phyloP scores from a whole-genome alignment of 2,113 vertebrate genomes.

The Tauraco erythrolophus region DNA sequence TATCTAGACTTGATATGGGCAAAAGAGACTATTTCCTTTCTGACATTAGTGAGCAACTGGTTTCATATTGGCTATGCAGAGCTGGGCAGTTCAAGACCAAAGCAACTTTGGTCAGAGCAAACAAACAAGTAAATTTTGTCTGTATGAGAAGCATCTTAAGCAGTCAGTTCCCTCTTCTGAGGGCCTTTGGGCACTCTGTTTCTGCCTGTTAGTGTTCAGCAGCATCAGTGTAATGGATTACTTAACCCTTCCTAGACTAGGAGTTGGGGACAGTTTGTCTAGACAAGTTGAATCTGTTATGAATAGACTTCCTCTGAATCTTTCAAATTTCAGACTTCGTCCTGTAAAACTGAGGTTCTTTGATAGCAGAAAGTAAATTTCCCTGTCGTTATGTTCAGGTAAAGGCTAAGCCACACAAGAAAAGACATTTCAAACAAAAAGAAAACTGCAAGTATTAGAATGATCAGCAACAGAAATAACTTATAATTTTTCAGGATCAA shows the following conservation, averaged over 20 bases:
- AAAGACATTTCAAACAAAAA: background rate
- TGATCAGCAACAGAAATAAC: background rate
- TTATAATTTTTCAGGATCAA: background rate
- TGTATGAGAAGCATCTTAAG: background rate
- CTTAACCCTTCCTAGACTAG: background rate
- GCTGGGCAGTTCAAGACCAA: background rate
- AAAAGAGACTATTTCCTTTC: background rate
- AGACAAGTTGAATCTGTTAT: background rate
- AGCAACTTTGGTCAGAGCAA: background rate
- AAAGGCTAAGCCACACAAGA: background rate
- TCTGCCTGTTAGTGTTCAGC: background rate
- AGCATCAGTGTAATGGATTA: background rate
- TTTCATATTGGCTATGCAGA: background rate
- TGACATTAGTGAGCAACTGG: background rate
- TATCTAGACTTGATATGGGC: background rate
- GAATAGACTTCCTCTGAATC: background rate
- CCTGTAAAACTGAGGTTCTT: background rate
- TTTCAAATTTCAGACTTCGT: background rate
- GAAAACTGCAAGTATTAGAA: background rate
- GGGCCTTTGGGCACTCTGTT: background rate
- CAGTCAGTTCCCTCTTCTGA: background rate
- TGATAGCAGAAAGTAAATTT: background rate
- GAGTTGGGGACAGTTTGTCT: background rate
- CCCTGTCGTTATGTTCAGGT: background rate
- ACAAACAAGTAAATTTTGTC: background rate